Conservation (phyloP, 1,140 invertebrate genomes). For the Bombus pyrosoma region DNA sequence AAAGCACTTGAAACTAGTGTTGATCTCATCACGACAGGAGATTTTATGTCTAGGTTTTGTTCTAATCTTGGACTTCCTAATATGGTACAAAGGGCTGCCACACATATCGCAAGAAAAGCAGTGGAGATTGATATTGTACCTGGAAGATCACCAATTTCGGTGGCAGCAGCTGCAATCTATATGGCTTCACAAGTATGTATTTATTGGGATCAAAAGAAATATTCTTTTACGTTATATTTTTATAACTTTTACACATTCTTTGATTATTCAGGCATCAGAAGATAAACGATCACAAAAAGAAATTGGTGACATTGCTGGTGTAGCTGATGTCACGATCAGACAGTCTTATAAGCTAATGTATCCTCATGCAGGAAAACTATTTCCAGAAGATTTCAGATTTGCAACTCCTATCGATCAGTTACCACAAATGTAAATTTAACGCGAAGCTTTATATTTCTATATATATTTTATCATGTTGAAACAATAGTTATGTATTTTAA, state of each 20-base stretch:
- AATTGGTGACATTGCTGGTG: constrained; percentile 99
- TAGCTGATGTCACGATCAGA: constrained; percentile 98
- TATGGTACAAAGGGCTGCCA: constrained; percentile 97
- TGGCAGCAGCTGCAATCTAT: constrained; percentile 99
- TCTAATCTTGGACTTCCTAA: constrained; percentile 93
- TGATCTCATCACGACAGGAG: constrained; percentile 98
- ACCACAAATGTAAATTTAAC: constrained; percentile 89
- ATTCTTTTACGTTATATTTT: constrained; percentile 18
- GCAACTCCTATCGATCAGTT: constrained; percentile 96
- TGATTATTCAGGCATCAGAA: constrained; percentile 90
- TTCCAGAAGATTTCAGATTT: constrained; percentile 98
- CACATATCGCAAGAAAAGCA: constrained; percentile 97
- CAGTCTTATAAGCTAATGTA: constrained; percentile 99
- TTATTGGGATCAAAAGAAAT: not conserved
- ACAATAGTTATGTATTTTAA: constrained; percentile 45
- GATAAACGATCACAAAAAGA: constrained; percentile 98
- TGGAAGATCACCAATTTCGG: constrained; percentile 99
- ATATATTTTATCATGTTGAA: constrained; percentile 47
- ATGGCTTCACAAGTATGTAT: constrained; percentile 96
- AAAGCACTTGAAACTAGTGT: constrained; percentile 97
- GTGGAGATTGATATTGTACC: constrained; percentile 99
- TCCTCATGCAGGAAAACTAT: constrained; percentile 94
- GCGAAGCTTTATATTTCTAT: constrained; percentile 1
- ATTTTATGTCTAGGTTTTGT: constrained; percentile 98
- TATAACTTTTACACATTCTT: not conserved